Evolutionary conservation across 2,113 vertebrate species (phyloP), one percentile per base, ranked within the genome.

Genomic region (Aix galericulata): DNA sequence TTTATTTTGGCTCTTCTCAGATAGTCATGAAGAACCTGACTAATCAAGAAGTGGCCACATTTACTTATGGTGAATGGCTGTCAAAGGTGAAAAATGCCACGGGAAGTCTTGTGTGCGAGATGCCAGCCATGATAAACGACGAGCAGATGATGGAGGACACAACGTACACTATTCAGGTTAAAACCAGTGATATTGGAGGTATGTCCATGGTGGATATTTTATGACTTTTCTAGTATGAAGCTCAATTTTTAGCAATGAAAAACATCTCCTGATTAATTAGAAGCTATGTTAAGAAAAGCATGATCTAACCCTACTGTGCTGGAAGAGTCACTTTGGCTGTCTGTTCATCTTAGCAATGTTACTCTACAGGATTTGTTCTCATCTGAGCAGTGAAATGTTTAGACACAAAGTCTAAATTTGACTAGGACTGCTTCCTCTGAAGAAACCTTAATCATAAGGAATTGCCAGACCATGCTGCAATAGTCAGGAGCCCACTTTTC

Each of bases 11-110:
- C 25, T 62, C 29, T 60, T 53, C 18, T n/a, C 93, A 99, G 99
- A 97, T 99, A 77, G 97, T 98, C 71, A 93, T 98, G 94, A 98
- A 98, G 80, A 98, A 99, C 94, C 97, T 99, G 96, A 97, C 93
- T 60, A 98, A 97, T 1, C 98, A 98, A 60, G 99, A 99, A 50
- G 98, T 98, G 82, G 98, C 98, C 2, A 95, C 97, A 60, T 99
- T 99, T 96, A 98, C 97, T 13, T 98, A 99, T 1, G 98, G 98
- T 46, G 99, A 99, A 20, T 99, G 99, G 99, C 96, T 99, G 48
- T 99, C 99, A 31, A 98, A 89, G 93, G 97, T 95, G 5, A 97
- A 96, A 26, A 98, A 99, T n/a, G 93, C 98, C 32, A 99, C 98
- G 82, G 98, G 97, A 72, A 98, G 97, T 3, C 81, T 99, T 73